Base-by-base conservation (phyloP, 2,888 invertebrate genomes). In the Tyria jacobaeae region DNA sequence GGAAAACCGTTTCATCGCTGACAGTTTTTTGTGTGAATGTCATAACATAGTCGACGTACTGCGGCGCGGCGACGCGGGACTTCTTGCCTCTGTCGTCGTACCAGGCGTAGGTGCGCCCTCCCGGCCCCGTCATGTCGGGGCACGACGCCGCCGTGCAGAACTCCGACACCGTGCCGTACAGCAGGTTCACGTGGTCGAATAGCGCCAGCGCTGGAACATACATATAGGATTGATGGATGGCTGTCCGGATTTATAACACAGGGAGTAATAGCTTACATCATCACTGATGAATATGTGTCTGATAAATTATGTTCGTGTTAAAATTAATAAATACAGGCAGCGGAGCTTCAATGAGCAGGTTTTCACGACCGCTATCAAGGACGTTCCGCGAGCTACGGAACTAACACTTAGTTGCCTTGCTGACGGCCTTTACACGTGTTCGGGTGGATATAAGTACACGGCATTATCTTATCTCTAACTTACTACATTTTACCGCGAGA, bases 11-110 rank as follows among this genome's bases (percentile, higher is more conserved):
- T 95, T 99, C 99, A 94, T 99, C 99, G 92, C 97, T 97, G 94
- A 99, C 97, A 79, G 98, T 98, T 95, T 98, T 98, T 94, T 99
- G 99, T 82, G 98, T 98, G 95, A 97, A 98, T 73, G 99, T 98
- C 98, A 99, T 99, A 88, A 99, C 99, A 95, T 98, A 99, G 95
- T 99, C 99, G 92, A 99, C 97, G 94, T 99, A 99, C 94, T 99
- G 99, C 82, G 99, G 99, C 81, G 99, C 99, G 76, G 99, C 97
- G 85, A 99, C 97, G 92, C 98, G 97, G 78, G 97, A 97, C 95
- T 99, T 99, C 95, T 99, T 99, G 81, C 99, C 99, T 94, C 99
- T 99, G 92, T 99, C 99, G 94, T 99, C 99, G 94, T 98, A 97
- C 99, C 99, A 99, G 85, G 98, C 96, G 95, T 99, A 99, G 89